Conservation (phyloP, 1,140 invertebrate species). For the Seison nebaliae region DNA sequence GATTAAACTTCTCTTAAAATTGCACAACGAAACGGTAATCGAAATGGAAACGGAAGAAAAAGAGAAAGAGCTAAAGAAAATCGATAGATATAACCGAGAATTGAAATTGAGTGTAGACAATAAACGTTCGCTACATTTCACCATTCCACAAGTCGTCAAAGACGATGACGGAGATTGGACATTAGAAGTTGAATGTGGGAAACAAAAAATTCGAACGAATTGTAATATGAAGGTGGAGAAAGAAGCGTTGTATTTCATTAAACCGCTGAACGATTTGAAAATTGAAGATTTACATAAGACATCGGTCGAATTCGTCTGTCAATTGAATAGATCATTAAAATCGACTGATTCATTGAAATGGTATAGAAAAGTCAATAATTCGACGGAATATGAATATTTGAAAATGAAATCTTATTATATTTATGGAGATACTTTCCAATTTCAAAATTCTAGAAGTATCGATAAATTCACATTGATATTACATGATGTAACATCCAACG, state of each 20-base stretch:
- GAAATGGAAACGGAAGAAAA: no score
- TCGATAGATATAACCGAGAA: no score
- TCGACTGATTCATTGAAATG: slow-evolving; percentile 12
- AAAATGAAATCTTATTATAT: no score
- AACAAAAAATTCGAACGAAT: not conserved
- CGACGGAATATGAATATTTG: no score
- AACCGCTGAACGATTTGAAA: slow-evolving; percentile 1
- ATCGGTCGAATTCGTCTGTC: slow-evolving; percentile 6
- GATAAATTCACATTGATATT: not conserved
- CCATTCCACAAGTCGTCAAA: not conserved
- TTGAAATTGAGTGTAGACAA: no score
- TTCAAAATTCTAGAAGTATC: slow-evolving; percentile 1
- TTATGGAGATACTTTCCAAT: slow-evolving; percentile 3
- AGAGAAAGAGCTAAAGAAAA: no score
- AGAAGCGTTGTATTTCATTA: slow-evolving; percentile 8
- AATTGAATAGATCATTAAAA: slow-evolving; percentile 3
- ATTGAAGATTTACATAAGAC: slow-evolving; percentile 3
- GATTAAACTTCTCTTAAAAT: no score
- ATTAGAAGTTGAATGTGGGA: no score
- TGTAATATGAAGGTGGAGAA: slow-evolving; percentile 7
- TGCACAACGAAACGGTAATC: no score
- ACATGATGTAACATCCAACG: slow-evolving; percentile 3
- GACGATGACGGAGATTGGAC: not conserved
- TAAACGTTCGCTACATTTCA: no score
- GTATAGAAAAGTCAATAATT: slow-evolving; percentile 6